These are phyloP conservation scores for Allacma fusca DNA, from an alignment of 2,888 invertebrate genomes.

Conservation along the genomic window DNA sequence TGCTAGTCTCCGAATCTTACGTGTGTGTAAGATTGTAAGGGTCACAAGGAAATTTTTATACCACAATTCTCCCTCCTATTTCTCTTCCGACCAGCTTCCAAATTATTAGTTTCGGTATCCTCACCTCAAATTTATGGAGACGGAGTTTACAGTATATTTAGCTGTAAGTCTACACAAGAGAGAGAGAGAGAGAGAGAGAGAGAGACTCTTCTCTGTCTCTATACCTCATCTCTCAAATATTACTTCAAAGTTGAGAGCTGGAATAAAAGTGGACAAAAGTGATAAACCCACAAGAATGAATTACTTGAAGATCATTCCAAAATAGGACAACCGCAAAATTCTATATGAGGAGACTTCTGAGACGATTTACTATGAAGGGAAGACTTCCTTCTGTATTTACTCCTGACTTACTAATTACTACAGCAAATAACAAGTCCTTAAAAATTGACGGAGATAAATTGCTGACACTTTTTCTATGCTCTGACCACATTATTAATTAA, in stretches of 20 bases:
- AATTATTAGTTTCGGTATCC: conserved; percentile 19
- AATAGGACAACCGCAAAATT: no score
- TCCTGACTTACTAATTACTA: no score
- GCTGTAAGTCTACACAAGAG: no score
- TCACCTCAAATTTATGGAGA: conserved; percentile 35
- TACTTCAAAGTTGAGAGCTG: neutral
- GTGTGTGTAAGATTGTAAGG: neutral
- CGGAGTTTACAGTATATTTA: no score
- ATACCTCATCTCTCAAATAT: neutral
- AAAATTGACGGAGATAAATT: no score
- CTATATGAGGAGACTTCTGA: no score
- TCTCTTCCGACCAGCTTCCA: neutral
- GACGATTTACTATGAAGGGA: no score
- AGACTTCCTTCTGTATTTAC: no score
- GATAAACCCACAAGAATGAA: neutral
- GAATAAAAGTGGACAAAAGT: neutral
- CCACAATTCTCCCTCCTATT: conserved; percentile 1
- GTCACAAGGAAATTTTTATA: conserved; percentile 21
- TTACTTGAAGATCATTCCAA: neutral
- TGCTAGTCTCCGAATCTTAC: conserved; percentile 10
- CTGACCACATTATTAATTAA: no score
- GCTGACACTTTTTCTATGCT: no score
- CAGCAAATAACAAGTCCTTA: no score
- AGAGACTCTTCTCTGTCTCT: neutral
- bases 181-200: no score